Evolutionary conservation across 2,888 invertebrate species (phyloP), one percentile per base, ranked within the genome.

Genomic region (Conistra vaccinii): DNA sequence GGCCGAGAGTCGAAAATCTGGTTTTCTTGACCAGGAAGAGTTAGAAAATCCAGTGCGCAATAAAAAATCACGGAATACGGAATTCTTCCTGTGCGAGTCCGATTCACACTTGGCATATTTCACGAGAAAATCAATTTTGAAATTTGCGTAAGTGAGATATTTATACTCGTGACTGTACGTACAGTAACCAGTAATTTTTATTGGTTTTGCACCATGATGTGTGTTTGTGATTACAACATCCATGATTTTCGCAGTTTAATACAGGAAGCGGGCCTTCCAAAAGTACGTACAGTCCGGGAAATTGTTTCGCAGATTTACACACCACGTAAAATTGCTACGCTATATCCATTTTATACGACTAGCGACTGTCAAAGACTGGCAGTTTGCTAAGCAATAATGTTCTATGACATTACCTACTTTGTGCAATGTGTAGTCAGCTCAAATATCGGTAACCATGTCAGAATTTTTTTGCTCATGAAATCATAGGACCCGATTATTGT

Each of bases 201-300:
- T 48, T 51, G 48, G n/a, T 63, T 75, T 51, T 63, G 51, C n/a
- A 75, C 35, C 39, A 29, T 48, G 9, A 26, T 23, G n/a, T 53
- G n/a, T n/a, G 10, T 53, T 9, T n/a, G 7, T 48, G 32, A 32
- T 57, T 63, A 32, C 20, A 63, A 20, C 23, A 17, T 17, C 42
- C 23, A 51, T 23, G 20, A 35, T 58, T 69, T 69, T 39, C 32
- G 26, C 29, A 42, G 29, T 53, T 53, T 1, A 32, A 20, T 26
- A 10, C 20, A 17, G 39, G 71, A 20, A 51, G 12, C 42, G 6
- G 2, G 17, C 39, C 39, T 20, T 9, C 29, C 10, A 53, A 53
- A 29, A 29, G 17, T 9, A 69, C 20, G 12, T 14, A 26, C n/a
- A 39, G 51, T 17, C 48, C 29, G 17, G 6, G 23, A 29, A 26